phyloP scores from a whole-genome alignment of 2,888 invertebrate species.

The Magallana nippona region DNA sequence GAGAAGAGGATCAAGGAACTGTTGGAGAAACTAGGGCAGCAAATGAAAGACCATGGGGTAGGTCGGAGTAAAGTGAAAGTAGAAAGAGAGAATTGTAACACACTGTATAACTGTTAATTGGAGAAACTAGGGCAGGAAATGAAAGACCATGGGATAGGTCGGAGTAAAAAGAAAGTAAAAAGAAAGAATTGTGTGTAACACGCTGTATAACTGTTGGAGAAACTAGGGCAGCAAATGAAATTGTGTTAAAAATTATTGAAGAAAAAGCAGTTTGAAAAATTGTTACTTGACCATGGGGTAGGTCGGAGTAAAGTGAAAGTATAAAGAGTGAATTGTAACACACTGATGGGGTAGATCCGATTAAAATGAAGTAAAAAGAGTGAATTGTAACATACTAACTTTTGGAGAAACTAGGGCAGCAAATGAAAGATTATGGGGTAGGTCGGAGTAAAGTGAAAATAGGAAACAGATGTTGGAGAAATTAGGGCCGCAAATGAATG shows the following conservation, averaged over 20 bases:
- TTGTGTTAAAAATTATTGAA: too few species aligned
- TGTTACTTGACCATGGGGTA: constrained; percentile 37
- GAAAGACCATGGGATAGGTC: constrained; percentile 44
- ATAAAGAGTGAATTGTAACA: not conserved
- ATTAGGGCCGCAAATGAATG: constrained; percentile 49
- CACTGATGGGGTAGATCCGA: not conserved
- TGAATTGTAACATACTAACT: constrained; percentile 25
- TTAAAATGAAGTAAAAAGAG: not conserved
- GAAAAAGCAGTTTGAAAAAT: too few species aligned
- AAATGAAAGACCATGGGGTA: constrained; percentile 64
- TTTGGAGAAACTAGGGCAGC: constrained; percentile 60
- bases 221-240: constrained; percentile 63
- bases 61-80: not conserved
- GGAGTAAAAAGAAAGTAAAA: not conserved
- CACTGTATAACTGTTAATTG: constrained; percentile 46
- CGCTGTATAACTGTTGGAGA: constrained; percentile 59
- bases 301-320: not conserved
- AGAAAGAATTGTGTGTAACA: too few species aligned
- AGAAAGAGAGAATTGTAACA: not conserved
- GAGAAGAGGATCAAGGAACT: constrained; percentile 61
- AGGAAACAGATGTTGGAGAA: constrained; percentile 51
- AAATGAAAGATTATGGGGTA: constrained; percentile 53
- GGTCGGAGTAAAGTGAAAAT: not conserved
- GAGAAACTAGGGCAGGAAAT: constrained; percentile 62
- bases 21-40: constrained; percentile 60